phyloP scores from a whole-genome alignment of 2,888 invertebrate genomes.

The Petrolisthes cinctipes region DNA sequence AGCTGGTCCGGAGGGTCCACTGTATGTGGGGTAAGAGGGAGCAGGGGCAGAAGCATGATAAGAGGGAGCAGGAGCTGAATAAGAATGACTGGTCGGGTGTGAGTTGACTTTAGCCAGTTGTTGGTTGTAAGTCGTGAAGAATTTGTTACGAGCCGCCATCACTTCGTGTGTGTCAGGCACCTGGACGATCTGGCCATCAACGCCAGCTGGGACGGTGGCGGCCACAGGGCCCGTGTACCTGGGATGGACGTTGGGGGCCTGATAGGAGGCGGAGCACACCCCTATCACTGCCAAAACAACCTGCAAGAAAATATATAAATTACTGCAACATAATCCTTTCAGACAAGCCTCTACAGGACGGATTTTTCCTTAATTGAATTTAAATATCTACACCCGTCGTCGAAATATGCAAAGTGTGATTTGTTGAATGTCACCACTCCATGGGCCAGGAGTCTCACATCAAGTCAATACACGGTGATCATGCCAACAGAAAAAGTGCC shows the following conservation, averaged over 20 bases:
- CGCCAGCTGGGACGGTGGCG: conserved; percentile 43
- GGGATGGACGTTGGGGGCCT: conserved; percentile 33
- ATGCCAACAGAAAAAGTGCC: no score
- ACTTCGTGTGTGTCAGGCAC: conserved; percentile 46
- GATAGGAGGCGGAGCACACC: conserved; percentile 24
- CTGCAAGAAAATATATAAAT: conserved; percentile 1
- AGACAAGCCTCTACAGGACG: no score
- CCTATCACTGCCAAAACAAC: conserved; percentile 44
- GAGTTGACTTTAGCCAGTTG: no score
- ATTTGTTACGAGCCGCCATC: conserved; percentile 31
- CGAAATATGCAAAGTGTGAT: no score
- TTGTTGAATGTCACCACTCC: no score
- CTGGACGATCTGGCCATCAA: conserved; percentile 39
- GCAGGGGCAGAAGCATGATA: neutral
- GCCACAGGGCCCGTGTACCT: conserved; percentile 45
- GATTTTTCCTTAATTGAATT: no score
- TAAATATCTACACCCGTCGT: no score
- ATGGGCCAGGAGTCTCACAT: no score
- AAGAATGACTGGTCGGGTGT: neutral
- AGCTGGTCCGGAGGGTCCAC: neutral
- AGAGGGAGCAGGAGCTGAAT: neutral
- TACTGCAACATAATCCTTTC: no score
- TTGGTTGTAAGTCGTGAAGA: conserved; percentile 32
- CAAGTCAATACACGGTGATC: no score
- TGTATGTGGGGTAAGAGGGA: neutral